A percentile compares a stretch with the other conserved stretches of the same genome.
phyloP scores from a whole-genome alignment of 2,797 vertebrate genomes.

The Novumbra hubbsi region DNA sequence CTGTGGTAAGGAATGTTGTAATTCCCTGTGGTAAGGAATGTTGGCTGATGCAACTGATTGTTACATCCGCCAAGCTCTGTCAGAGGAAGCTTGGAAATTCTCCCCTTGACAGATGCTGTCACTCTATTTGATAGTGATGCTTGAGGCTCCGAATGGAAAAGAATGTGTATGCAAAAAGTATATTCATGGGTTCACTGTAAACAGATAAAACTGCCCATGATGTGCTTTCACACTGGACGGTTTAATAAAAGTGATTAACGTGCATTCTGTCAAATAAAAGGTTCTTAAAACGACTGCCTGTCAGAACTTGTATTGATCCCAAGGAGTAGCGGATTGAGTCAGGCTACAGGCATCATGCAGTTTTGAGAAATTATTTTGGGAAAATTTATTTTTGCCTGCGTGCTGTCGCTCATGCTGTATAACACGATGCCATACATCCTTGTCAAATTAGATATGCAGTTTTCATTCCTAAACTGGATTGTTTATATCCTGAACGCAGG shows the following conservation, averaged over 20 bases:
- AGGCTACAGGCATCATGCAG: background rate
- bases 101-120: slow-evolving; percentile 25
- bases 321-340: background rate
- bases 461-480: no score
- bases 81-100: slow-evolving; percentile 22
- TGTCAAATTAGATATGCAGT: background rate
- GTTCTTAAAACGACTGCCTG: slow-evolving; percentile 51
- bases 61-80: slow-evolving; percentile 30
- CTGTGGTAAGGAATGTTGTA: slow-evolving; percentile 27
- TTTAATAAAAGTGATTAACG: slow-evolving; percentile 57
- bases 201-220: slow-evolving; percentile 41
- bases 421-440: background rate
- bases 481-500: no score
- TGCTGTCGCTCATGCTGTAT: background rate
- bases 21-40: slow-evolving; percentile 11
- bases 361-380: background rate
- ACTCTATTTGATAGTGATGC: slow-evolving; percentile 2
- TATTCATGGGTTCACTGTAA: slow-evolving; percentile 23
- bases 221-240: slow-evolving; percentile 53
- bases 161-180: slow-evolving; percentile 24
- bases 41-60: slow-evolving; percentile 27
- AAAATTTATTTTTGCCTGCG: background rate
- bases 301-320: slow-evolving; percentile 34
- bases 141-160: background rate
- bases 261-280: slow-evolving; percentile 53